phyloP scores from a whole-genome alignment of 2,888 invertebrate genomes.

The Macrophya alboannulata region DNA sequence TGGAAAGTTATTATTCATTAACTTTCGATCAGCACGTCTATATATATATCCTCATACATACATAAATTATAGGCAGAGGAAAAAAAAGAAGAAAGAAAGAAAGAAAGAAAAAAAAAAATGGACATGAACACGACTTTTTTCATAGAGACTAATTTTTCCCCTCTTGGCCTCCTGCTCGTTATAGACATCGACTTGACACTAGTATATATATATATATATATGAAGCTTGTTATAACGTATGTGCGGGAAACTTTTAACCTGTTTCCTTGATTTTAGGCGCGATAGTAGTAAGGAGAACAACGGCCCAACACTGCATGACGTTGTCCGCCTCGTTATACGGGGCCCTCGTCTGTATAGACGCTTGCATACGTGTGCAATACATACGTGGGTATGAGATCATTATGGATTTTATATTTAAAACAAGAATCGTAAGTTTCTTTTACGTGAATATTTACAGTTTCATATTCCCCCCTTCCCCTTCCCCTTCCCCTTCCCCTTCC shows the following conservation, averaged over 20 bases:
- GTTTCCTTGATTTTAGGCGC: conserved; percentile 22
- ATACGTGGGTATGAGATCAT: not conserved
- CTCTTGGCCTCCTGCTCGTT: not conserved
- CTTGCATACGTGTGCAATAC: not conserved
- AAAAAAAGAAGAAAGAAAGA: not conserved
- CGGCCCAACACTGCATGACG: not conserved
- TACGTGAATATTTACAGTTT: too few relatives aligned
- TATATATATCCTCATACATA: not conserved
- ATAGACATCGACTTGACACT: not conserved
- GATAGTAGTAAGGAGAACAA: conserved; percentile 19
- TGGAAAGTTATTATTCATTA: conserved; percentile 6
- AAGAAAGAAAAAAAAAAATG: not conserved
- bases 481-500: too few relatives aligned
- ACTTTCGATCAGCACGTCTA: not conserved
- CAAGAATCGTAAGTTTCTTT: not conserved
- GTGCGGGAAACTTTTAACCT: conserved; percentile 28
- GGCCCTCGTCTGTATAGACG: not conserved
- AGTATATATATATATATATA: too few relatives aligned
- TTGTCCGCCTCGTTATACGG: conserved; percentile 15
- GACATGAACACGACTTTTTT: not conserved
- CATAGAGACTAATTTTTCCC: not conserved
- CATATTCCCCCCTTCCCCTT: too few relatives aligned
- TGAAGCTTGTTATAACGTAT: not conserved
- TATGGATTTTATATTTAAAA: not conserved
- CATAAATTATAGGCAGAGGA: not conserved